A percentile compares a stretch with the other conserved stretches of the same genome.
These are phyloP conservation scores for Electrona antarctica DNA, from an alignment of 2,113 vertebrate genomes.

Conservation along the genomic window DNA sequence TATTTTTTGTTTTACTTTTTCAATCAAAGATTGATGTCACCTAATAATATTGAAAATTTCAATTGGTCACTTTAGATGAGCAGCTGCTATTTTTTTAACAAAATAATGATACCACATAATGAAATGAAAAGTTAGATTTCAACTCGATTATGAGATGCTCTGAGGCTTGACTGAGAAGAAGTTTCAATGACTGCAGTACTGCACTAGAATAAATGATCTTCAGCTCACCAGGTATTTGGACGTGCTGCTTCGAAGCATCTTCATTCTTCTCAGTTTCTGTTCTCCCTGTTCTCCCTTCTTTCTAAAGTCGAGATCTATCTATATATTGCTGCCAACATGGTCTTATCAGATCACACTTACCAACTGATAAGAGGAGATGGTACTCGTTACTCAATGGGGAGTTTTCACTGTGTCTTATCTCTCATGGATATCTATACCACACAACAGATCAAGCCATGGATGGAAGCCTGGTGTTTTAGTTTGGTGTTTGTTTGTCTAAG, in stretches of 20 bases:
- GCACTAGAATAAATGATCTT: neutral
- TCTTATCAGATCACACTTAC: neutral
- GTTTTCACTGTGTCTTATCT: conserved; percentile 40
- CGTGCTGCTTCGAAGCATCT: conserved; percentile 18
- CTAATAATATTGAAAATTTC: too few relatives aligned
- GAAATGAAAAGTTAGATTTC: too few relatives aligned
- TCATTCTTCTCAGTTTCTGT: conserved; percentile 20
- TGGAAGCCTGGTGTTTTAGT: neutral
- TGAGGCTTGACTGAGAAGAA: neutral
- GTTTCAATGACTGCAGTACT: neutral
- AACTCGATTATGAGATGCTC: neutral
- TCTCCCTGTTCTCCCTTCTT: neutral
- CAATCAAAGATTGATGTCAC: neutral
- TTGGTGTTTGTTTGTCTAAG: neutral
- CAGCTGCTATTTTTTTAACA: too few relatives aligned
- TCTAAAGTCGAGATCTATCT: neutral
- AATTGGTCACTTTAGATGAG: too few relatives aligned
- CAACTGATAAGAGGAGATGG: conserved; percentile 1
- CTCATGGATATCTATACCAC: neutral
- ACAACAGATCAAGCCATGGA: too few relatives aligned
- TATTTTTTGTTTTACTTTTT: too few relatives aligned
- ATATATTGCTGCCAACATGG: conserved; percentile 27
- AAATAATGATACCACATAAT: too few relatives aligned
- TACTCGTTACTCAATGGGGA: conserved; percentile 11
- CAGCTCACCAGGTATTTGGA: conserved; percentile 53